These are phyloP conservation scores for Sorex fumeus DNA, from an alignment of 2,113 vertebrate species.

Conservation along the genomic window DNA sequence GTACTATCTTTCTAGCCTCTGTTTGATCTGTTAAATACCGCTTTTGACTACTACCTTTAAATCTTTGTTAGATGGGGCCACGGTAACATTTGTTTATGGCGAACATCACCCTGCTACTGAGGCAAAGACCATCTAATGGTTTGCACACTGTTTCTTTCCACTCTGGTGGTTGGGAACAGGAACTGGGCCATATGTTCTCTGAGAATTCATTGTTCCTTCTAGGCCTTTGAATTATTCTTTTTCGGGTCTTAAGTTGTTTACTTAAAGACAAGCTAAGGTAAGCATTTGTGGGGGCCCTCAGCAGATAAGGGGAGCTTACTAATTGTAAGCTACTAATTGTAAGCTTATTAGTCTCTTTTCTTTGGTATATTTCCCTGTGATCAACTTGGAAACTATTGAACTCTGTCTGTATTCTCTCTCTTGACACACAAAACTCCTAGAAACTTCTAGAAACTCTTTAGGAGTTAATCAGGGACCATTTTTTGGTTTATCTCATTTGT, in stretches of 20 bases:
- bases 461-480: not conserved
- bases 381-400: not conserved
- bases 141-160: conserved; percentile 10
- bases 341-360: not conserved
- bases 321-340: not conserved
- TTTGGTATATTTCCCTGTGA: not conserved
- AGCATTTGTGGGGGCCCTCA: not conserved
- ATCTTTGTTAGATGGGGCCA: conserved; percentile 13
- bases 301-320: conserved; percentile 4
- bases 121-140: not conserved
- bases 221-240: not conserved
- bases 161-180: conserved; percentile 25
- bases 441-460: conserved; percentile 11
- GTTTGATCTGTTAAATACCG: conserved; percentile 10
- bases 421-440: not conserved
- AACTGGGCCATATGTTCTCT: conserved; percentile 4
- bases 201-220: conserved; percentile 12
- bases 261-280: not conserved
- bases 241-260: conserved; percentile 1
- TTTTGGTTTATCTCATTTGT: not conserved
- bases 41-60: conserved; percentile 42
- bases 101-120: conserved; percentile 28
- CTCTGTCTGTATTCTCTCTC: not conserved
- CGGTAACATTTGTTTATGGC: not conserved
- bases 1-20: not conserved